Conservation (phyloP, 2,113 vertebrate species). For the Eurystomus gularis region DNA sequence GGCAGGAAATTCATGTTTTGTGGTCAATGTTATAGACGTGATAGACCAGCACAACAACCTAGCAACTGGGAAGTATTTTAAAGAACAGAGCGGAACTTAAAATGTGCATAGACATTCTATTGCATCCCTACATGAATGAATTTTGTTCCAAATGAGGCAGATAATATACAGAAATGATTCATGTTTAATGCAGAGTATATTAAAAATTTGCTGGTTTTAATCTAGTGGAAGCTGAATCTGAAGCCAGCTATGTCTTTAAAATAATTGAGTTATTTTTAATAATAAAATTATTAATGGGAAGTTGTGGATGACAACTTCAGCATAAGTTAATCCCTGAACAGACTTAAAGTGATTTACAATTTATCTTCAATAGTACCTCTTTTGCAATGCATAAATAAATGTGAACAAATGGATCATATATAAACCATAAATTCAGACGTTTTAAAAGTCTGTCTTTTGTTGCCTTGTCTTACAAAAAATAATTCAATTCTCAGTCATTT, state of each 20-base stretch:
- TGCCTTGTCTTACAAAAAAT: constrained; percentile 19
- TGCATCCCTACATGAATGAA: background rate
- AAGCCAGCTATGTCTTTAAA: background rate
- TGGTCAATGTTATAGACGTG: background rate
- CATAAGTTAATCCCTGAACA: background rate
- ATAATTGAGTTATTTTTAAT: constrained; percentile 36
- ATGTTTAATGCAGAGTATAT: background rate
- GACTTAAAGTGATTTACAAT: constrained; percentile 9
- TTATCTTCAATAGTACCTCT: constrained; percentile 8
- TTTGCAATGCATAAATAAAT: constrained; percentile 30
- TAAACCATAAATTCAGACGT: constrained; percentile 37
- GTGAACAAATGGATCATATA: constrained; percentile 8
- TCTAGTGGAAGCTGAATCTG: background rate
- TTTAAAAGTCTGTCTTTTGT: constrained; percentile 28
- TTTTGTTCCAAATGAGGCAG: constrained; percentile 3
- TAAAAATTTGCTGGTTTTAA: background rate
- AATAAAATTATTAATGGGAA: constrained; percentile 17
- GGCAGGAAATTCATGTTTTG: background rate
- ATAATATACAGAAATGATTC: background rate
- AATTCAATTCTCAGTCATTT: constrained; percentile 26
- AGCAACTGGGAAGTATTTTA: background rate
- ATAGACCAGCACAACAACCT: background rate
- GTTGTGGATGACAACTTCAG: constrained; percentile 11
- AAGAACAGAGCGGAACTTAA: background rate
- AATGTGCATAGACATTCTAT: fast-evolving